Evolutionary conservation across 2,888 invertebrate genomes (phyloP), one percentile per base, ranked within the genome.

Genomic region (Agrochola litura): DNA sequence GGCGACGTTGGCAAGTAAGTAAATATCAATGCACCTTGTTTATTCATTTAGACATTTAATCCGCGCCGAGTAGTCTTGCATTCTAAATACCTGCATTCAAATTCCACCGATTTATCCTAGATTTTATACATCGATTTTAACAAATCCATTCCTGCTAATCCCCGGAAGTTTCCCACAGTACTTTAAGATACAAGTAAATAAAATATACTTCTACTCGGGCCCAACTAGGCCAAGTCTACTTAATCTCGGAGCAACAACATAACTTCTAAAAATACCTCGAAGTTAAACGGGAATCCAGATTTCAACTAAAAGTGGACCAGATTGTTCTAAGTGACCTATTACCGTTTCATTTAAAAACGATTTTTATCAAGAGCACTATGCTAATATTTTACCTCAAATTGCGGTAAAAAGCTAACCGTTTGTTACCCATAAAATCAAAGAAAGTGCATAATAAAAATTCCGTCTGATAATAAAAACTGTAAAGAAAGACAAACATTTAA

Each of bases 1-100:
- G 96, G 96, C 77, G 93, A 92, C 66, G 67, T 81, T 86, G 96
- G 96, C 94, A 96, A 95, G 96, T 96, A 93, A 95, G 96, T 95
- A 93, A 94, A 94, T 94, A 91, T 87, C 92, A 94, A 85, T 70
- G 75, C 77, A 77, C 81, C 79, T 84, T 79, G 76, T 88, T 87
- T 86, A 86, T 89, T 88, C 73, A 87, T 81, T 77, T 71, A 84
- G 77, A 86, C 77, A 87, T 86, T 87, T 84, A 81, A 77, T 71
- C 25, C 61, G 56, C 60, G 77, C 52, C 12, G 49, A 73, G 69
- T 52, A 72, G n/a, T 77, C 82, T 67, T 49, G 60, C 46, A 66
- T 63, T 64, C 41, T 37, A 58, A 81, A 77, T 73, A 66, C 64
- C 64, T 80, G 64, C 67, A 73, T 71, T 67, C 12, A 81, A 77